Percentiles rank a stretch among this genome's conserved stretches.
phyloP scores from a whole-genome alignment of 2,888 invertebrate species.

The Rhagium mordax region DNA sequence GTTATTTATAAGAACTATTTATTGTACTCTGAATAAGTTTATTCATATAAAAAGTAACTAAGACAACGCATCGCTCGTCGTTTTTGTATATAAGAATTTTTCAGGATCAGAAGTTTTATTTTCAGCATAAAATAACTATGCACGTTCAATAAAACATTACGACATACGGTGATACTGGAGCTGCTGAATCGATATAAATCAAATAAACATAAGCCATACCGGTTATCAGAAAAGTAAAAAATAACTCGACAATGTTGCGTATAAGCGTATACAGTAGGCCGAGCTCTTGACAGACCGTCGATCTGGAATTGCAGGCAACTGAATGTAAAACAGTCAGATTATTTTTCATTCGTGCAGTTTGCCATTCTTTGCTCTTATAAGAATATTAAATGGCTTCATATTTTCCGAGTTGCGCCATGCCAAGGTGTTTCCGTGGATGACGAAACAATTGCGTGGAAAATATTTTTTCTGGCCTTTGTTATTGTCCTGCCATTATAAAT shows the following conservation, averaged over 20 bases:
- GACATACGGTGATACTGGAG: background rate
- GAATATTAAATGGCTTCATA: background rate
- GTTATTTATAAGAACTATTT: too few relatives aligned
- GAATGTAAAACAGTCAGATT: slow-evolving; percentile 1
- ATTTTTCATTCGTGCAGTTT: background rate
- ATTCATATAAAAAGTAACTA: too few relatives aligned
- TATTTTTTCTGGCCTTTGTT: background rate
- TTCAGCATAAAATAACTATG: too few relatives aligned
- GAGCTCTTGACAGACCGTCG: slow-evolving; percentile 33
- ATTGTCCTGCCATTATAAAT: background rate
- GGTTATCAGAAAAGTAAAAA: slow-evolving; percentile 35
- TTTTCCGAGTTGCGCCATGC: background rate
- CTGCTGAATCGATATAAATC: slow-evolving; percentile 37
- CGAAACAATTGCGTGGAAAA: background rate
- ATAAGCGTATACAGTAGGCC: slow-evolving; percentile 34
- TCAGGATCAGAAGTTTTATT: too few relatives aligned
- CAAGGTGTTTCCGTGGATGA: background rate
- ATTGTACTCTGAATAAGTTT: too few relatives aligned
- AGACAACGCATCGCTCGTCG: too few relatives aligned
- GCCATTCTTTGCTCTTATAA: background rate
- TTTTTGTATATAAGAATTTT: too few relatives aligned
- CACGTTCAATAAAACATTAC: background rate
- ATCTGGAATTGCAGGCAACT: slow-evolving; percentile 31
- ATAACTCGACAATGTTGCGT: slow-evolving; percentile 20
- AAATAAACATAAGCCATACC: slow-evolving; percentile 35